Base-by-base conservation (phyloP, 2,797 vertebrate species). In the Leucoraja ocellata region DNA sequence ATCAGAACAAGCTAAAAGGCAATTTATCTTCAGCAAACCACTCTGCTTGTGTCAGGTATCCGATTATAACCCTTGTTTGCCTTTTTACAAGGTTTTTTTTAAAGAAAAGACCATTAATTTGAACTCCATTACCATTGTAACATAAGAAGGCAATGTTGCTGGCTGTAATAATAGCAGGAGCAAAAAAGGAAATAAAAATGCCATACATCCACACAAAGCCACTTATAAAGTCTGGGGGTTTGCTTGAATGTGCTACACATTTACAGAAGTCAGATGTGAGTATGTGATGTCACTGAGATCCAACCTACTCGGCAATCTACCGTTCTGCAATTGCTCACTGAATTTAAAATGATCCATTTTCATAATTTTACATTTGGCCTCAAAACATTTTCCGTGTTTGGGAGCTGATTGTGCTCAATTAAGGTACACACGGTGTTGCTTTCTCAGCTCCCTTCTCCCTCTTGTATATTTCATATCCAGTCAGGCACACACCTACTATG, bases 381-480 rank as follows among this genome's bases (percentile, higher is more conserved):
- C 23, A 76, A 92, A 92, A 46, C 71, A 18, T 88, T 16, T 9
- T 39, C 58, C 36, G 39, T 28, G 68, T 74, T 74, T 14, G 6
- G 68, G 76, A 13, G 25, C 68, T 76, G 39, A 28, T 88, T 88
- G 84, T 65, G 84, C 61, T 68, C 61, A 68, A 68, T 88, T 68
- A 92, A 46, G 46, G 25, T 1, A 9, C 71, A 14, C 16, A 54
- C 25, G 25, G 46, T 54, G 36, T 25, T 92, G 71, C 39, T 88
- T 88, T 61, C 28, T n/a, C 28, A 28, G n/a, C 61, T 28, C 94
- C 95, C 95, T 94, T 93, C 6, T 92, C 94, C 93, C 25, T 91
- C 93, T 93, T 93, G 94, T 93, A 94, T 95, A 95, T 93, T 13
- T 63, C 54, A 71, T 76, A 93, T 93, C 93, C 93, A 88, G 68